Evolutionary conservation across 2,113 vertebrate genomes (phyloP).

Genomic region (Sceloporus tristichus): DNA sequence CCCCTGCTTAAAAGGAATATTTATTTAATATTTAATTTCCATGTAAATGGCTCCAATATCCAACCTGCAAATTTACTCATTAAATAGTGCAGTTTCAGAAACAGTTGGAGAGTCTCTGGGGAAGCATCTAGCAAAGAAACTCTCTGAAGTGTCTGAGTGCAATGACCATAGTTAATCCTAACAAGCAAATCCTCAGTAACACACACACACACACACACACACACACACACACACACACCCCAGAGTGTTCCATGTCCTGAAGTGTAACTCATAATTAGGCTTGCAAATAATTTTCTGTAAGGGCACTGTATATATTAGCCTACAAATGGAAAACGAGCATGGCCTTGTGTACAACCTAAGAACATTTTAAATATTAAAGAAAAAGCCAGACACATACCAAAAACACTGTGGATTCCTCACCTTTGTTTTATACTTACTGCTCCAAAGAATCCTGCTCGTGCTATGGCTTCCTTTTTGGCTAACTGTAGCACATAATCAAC

Average conservation of each 20-base stretch:
- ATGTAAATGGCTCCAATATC: background rate
- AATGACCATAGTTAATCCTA: background rate
- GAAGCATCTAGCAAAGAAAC: background rate
- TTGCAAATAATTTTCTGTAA: conserved; percentile 2
- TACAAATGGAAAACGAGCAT: conserved; percentile 21
- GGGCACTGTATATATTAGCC: conserved; percentile 21
- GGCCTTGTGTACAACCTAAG: background rate
- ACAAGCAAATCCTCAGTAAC: background rate
- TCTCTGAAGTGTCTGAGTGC: background rate
- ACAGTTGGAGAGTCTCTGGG: background rate
- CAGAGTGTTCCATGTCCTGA: background rate
- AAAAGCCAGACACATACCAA: conserved; percentile 14
- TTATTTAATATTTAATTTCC: background rate
- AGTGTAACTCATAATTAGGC: background rate
- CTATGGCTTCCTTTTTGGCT: conserved; percentile 87
- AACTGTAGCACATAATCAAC: conserved; percentile 85
- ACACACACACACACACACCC: background rate
- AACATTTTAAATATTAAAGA: background rate
- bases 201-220: background rate
- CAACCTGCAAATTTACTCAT: background rate
- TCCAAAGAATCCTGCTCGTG: conserved; percentile 92
- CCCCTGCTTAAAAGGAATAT: background rate
- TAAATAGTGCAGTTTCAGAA: background rate
- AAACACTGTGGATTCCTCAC: conserved; percentile 25
- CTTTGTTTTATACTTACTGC: conserved; percentile 81